Evolutionary conservation across 2,797 vertebrate genomes (phyloP), one percentile per base, ranked within the genome.

Genomic region (Sebastes itinus): DNA sequence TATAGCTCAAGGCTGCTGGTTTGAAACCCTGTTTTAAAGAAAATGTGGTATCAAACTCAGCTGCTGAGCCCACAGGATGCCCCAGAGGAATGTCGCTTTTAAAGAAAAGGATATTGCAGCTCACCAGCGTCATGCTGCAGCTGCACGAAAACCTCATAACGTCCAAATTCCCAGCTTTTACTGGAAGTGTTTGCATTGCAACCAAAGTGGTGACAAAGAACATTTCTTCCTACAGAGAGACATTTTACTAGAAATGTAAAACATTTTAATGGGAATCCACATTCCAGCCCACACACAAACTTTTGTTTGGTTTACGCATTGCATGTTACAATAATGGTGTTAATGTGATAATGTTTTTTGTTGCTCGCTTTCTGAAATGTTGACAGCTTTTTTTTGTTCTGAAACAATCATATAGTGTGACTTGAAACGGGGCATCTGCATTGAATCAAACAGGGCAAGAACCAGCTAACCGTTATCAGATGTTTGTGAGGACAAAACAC

Each of bases 391-490:
- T 80, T 60, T 60, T 61, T 11, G 27, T 27, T 59, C 11, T 59
- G 20, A 72, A 58, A 80, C 11, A 9, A 23, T 54, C 38, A 85
- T 68, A 66, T 25, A 78, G 62, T 46, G 2, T 1, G 27, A 66
- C 58, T 46, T 49, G 42, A 84, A 83, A 27, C 3, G 4, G 22
- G 58, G 62, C 85, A 82, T 72, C 86, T 92, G 89, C 32, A 25
- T 13, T 76, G 38, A 86, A 85, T 89, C 61, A 86, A 89, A 72
- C 32, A 2, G 63, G 14, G 62, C 81, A 82, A 73, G 78, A 76
- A 69, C 28, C 64, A 77, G 66, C 56, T 92, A 91, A 94, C 52
- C 77, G 74, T 56, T 83, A 71, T 89, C 92, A 94, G 89, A 94
- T 93, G 92, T 92, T 86, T 79, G 64, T 62, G 4, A 75, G 54